Base-by-base conservation (phyloP, 2,113 vertebrate genomes). In the Malurus cyaneus region DNA sequence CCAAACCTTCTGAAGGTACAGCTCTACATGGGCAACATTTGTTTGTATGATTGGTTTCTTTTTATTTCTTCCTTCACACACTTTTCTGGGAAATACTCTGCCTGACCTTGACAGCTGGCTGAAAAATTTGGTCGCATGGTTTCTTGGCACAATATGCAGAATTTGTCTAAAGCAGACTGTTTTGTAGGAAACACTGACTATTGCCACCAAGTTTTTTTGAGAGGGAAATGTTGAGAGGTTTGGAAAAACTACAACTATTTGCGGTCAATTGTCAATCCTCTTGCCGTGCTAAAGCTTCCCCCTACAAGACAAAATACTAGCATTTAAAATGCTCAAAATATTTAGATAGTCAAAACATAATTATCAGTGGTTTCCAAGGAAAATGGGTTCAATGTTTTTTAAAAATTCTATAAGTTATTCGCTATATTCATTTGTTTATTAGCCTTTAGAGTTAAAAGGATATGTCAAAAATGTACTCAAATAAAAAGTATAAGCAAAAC, bases 71-170 rank as follows among this genome's bases (percentile, higher is more conserved):
- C 41, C 18, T 72, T 71, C 54, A 12, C 34, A 56, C 25, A 25
- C 9, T 88, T 92, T 60, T 32, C 67, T 92, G 85, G 66, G 71
- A 92, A 97, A 77, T 76, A 73, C 64, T 36, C 34, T 85, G 89
- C 66, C 79, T 85, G 81, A 96, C 71, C 95, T 94, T 95, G 74
- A 73, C 81, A 92, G 67, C 71, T 94, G 74, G 64, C 46, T 93
- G 56, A 94, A 94, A 93, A 93, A 59, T 87, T 89, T 85, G 66
- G 47, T 84, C 79, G 65, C 67, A 44, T 9, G 5, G 18, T 87
- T 91, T 92, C 80, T 91, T 93, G 76, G 92, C 66, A 82, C 42
- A 92, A 64, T 1, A 0, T 60, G 39, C 39, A 89, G 67, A 69
- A 79, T 94, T 92, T 87, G 42, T 94, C 65, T 87, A 44, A 79